These are phyloP conservation scores for Adineta ricciae DNA, from an alignment of 2,888 invertebrate genomes.

Conservation along the genomic window DNA sequence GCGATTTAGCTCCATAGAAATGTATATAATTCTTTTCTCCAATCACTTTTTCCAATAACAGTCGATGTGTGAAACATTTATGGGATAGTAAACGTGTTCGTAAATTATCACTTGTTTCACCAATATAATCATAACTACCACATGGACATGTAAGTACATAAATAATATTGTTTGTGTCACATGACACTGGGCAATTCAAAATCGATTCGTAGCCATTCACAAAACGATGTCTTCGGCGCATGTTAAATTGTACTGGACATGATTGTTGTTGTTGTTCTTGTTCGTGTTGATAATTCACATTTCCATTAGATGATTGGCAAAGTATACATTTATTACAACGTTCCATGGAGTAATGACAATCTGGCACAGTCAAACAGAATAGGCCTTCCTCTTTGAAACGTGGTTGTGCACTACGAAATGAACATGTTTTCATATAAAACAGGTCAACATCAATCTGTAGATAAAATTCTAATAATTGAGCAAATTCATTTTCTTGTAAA, in stretches of 20 bases:
- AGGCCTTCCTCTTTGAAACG: neutral
- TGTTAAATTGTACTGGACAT: no score
- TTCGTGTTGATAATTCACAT: neutral
- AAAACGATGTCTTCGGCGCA: neutral
- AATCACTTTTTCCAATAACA: neutral
- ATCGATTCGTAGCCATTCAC: neutral
- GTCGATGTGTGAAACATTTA: neutral
- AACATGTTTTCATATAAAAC: neutral
- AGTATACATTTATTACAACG: neutral
- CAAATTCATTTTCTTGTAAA: neutral
- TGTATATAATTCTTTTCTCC: neutral
- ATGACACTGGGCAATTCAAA: neutral
- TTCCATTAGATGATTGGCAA: neutral
- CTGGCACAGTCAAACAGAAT: neutral
- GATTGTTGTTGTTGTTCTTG: no score
- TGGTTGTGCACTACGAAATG: neutral
- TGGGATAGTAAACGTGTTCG: neutral
- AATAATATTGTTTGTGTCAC: neutral
- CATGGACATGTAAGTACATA: neutral
- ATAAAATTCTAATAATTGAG: neutral
- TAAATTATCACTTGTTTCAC: neutral
- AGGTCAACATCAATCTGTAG: neutral
- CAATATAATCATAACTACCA: neutral
- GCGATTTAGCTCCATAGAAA: neutral
- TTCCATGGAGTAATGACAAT: neutral